phyloP scores from a whole-genome alignment of 2,797 vertebrate species.

The Coreius guichenoti region DNA sequence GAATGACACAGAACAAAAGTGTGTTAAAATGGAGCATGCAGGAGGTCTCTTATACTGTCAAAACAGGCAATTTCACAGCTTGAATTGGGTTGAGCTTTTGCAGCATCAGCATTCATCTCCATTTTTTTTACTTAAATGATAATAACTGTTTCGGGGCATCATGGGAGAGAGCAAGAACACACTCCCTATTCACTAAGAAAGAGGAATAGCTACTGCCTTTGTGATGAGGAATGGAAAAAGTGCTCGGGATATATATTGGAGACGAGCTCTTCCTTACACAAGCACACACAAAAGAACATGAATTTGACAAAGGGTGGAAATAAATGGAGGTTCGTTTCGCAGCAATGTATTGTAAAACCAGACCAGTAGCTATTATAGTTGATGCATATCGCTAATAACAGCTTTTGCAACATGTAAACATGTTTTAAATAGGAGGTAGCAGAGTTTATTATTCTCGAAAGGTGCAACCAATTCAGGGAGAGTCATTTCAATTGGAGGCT shows the following conservation, averaged over 20 bases:
- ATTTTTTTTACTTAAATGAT: constrained; percentile 57
- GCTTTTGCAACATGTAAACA: constrained; percentile 20
- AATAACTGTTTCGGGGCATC: constrained; percentile 60
- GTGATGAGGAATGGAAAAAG: constrained; percentile 46
- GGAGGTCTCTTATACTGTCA: constrained; percentile 59
- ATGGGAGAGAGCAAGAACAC: constrained; percentile 42
- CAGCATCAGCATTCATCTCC: constrained; percentile 62
- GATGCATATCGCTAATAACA: constrained; percentile 30
- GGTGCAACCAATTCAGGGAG: constrained; percentile 12
- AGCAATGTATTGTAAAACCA: constrained; percentile 35
- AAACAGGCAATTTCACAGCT: constrained; percentile 62
- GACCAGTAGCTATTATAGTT: constrained; percentile 27
- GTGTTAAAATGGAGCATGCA: constrained; percentile 54
- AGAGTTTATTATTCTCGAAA: constrained; percentile 26
- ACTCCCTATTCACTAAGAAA: constrained; percentile 45
- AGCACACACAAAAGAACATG: constrained; percentile 42
- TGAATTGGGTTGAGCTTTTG: constrained; percentile 57
- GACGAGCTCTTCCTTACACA: constrained; percentile 53
- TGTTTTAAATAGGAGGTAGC: constrained; percentile 15
- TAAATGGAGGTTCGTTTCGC: constrained; percentile 52
- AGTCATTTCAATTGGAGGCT: constrained; percentile 43
- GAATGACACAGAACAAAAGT: constrained; percentile 58
- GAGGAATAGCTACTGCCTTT: constrained; percentile 51
- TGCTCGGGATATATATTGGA: constrained; percentile 27
- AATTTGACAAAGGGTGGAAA: constrained; percentile 50